phyloP scores from a whole-genome alignment of 2,113 vertebrate species.

The Aphelocoma coerulescens region DNA sequence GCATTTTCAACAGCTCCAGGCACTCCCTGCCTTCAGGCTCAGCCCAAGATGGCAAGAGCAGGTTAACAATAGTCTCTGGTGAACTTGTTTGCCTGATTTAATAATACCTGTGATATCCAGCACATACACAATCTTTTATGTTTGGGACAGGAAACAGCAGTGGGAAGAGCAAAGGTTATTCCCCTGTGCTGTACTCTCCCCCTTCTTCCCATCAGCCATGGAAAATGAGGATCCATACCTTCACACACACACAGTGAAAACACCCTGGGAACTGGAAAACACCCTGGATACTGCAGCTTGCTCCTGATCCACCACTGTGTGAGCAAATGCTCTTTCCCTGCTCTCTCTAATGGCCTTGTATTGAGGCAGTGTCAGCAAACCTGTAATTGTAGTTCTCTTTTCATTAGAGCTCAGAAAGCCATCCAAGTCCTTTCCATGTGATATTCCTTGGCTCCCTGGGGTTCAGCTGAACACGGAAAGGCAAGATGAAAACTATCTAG shows the following conservation, averaged over 20 bases:
- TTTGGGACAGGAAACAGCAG: not conserved
- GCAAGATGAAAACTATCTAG: not conserved
- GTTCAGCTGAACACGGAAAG: not conserved
- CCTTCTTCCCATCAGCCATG: not conserved
- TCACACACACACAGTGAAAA: no score
- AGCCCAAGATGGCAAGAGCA: not conserved
- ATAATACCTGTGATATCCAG: not conserved
- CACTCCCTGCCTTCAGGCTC: not conserved
- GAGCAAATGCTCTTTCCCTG: not conserved
- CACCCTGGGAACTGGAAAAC: not conserved
- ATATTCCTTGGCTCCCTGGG: not conserved
- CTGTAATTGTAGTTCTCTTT: not conserved
- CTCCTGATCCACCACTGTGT: not conserved
- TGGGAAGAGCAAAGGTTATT: not conserved
- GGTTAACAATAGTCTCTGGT: not conserved
- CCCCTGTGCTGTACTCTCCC: not conserved
- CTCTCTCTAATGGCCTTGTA: not conserved
- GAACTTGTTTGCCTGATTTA: not conserved
- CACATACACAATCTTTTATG: not conserved
- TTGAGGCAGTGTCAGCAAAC: not conserved
- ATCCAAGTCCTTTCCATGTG: not conserved
- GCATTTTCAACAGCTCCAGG: not conserved
- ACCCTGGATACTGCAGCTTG: rapidly evolving
- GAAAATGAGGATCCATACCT: not conserved
- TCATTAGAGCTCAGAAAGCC: not conserved